A percentile compares a stretch with the other conserved stretches of the same genome.
These are phyloP conservation scores for Eptesicus fuscus DNA, from an alignment of 2,113 vertebrate genomes.

Conservation along the genomic window DNA sequence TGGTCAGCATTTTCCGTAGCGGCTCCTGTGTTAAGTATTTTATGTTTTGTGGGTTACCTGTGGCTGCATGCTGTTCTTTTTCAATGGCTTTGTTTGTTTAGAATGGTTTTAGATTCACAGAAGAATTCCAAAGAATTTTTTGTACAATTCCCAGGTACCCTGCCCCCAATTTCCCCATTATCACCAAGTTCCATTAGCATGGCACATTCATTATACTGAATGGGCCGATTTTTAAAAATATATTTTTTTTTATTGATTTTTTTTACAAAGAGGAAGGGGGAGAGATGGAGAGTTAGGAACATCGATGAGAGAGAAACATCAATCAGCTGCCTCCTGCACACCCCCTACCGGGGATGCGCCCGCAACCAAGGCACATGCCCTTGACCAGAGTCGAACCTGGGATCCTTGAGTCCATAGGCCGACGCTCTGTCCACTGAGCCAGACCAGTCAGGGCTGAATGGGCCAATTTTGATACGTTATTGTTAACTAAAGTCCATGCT, in stretches of 20 bases:
- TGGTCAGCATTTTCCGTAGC: not conserved
- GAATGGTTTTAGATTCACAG: not conserved
- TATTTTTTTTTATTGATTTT: no score
- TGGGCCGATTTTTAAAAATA: not conserved
- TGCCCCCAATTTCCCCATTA: not conserved
- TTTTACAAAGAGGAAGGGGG: no score
- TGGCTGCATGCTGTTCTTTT: not conserved
- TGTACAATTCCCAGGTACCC: not conserved
- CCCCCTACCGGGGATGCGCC: no score
- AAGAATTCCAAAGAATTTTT: not conserved
- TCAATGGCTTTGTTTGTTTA: not conserved
- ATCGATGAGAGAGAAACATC: no score
- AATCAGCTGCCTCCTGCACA: no score
- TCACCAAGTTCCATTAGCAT: not conserved
- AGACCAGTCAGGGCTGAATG: not conserved
- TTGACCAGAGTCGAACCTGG: no score
- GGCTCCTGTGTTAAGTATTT: not conserved
- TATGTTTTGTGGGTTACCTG: not conserved
- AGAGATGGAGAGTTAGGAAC: no score
- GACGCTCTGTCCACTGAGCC: no score
- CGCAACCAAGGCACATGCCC: no score
- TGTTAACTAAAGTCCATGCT: not conserved
- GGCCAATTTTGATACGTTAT: not conserved
- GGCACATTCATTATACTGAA: not conserved
- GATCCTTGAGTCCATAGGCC: no score